phyloP scores from a whole-genome alignment of 2,797 vertebrate genomes.

The Benthosema pterotum region DNA sequence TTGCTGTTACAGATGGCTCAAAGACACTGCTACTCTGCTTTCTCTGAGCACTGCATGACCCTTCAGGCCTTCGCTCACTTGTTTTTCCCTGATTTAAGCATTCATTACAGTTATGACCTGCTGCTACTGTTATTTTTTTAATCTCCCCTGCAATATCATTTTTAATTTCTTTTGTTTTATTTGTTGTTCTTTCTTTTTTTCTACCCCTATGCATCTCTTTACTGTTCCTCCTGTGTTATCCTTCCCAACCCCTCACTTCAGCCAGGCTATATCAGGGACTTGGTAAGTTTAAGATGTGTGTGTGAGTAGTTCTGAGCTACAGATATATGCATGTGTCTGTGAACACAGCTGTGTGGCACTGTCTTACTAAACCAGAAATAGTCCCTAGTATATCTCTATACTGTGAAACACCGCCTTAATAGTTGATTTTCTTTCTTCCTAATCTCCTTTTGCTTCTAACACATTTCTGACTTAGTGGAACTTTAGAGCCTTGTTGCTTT shows the following conservation, averaged over 20 bases:
- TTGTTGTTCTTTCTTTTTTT: conserved; percentile 81
- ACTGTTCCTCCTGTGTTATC: conserved; percentile 78
- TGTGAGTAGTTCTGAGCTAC: conserved; percentile 50
- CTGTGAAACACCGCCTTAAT: neutral
- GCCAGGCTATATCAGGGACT: conserved; percentile 98
- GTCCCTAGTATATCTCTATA: conserved; percentile 28
- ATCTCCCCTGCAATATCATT: conserved; percentile 49
- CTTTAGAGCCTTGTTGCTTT: neutral
- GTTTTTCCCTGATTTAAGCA: conserved; percentile 15
- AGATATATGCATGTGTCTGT: conserved; percentile 55
- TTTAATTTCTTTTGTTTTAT: conserved; percentile 72
- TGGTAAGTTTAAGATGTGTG: conserved; percentile 89
- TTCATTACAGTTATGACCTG: conserved; percentile 23
- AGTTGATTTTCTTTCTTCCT: neutral
- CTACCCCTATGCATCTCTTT: conserved; percentile 65
- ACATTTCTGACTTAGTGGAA: neutral
- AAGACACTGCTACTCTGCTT: conserved; percentile 31
- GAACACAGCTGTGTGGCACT: conserved; percentile 14
- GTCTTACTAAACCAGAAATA: conserved; percentile 35
- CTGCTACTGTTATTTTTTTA: conserved; percentile 46
- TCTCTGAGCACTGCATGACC: conserved; percentile 56
- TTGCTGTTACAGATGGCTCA: neutral
- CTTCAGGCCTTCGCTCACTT: conserved; percentile 8
- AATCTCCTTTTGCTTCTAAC: conserved; percentile 11
- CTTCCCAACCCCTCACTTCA: conserved; percentile 84